A percentile compares a stretch with the other conserved stretches of the same genome.
phyloP scores from a whole-genome alignment of 2,888 invertebrate genomes.

The Seira ritae region DNA sequence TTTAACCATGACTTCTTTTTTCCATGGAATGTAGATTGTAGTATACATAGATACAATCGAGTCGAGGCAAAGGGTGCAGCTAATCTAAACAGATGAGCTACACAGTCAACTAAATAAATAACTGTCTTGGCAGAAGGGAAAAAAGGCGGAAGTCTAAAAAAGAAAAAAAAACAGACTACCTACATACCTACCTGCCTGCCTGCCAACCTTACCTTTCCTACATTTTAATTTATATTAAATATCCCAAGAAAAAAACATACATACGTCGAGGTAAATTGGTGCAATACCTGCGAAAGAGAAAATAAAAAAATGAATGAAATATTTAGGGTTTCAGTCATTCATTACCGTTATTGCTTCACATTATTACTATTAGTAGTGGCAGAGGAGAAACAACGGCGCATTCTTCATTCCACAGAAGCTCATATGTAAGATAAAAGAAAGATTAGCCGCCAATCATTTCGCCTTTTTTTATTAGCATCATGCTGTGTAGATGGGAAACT shows the following conservation, averaged over 20 bases:
- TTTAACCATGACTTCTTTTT: not conserved
- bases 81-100: slow-evolving; percentile 65
- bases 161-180: not conserved
- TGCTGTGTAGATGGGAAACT: too few species aligned
- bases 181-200: too few species aligned
- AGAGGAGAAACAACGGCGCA: too few species aligned
- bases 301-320: not conserved
- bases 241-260: not conserved
- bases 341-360: not conserved
- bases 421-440: not conserved
- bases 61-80: slow-evolving; percentile 44
- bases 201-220: not conserved
- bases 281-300: not conserved
- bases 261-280: too few species aligned
- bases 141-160: slow-evolving; percentile 23
- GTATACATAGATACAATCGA: too few species aligned
- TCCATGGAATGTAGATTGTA: slow-evolving; percentile 22
- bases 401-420: not conserved
- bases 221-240: slow-evolving; percentile 16
- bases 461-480: too few species aligned
- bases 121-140: slow-evolving; percentile 33
- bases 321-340: not conserved
- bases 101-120: slow-evolving; percentile 56
- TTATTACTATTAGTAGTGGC: not conserved
- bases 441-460: not conserved